Conservation (phyloP, 2,888 invertebrate species). For the Tolmerus cingulatus region DNA sequence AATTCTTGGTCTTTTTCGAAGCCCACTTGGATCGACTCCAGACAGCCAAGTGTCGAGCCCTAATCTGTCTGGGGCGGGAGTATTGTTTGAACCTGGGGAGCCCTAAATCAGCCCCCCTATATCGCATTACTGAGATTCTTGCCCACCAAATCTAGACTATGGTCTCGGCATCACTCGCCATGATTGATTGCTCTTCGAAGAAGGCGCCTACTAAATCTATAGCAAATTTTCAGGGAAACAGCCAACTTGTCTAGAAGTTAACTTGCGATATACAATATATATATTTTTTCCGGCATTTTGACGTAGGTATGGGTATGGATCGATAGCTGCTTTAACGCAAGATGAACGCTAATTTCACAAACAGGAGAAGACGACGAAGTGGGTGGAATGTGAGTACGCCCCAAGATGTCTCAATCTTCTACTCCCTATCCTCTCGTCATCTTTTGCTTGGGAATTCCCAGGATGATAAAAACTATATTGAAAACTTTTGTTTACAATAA, state of each 20-base stretch:
- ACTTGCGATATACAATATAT: neutral
- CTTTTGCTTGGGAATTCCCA: neutral
- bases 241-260: neutral
- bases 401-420: neutral
- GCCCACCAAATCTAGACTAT: neutral
- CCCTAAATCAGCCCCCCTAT: neutral
- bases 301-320: constrained; percentile 11
- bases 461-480: neutral
- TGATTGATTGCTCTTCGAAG: neutral
- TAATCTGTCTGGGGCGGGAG: neutral
- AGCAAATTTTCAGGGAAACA: neutral
- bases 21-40: neutral
- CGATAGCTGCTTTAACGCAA: constrained; percentile 14
- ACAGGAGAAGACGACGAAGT: neutral
- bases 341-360: neutral
- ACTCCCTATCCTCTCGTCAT: neutral
- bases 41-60: neutral
- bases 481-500: neutral
- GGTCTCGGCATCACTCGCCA: neutral
- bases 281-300: neutral
- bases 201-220: neutral
- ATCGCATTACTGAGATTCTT: neutral
- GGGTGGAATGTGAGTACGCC: neutral
- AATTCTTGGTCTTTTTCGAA: neutral
- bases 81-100: neutral